Base-by-base conservation (phyloP, 1,140 invertebrate genomes). In the Calliopsis andreniformis region DNA sequence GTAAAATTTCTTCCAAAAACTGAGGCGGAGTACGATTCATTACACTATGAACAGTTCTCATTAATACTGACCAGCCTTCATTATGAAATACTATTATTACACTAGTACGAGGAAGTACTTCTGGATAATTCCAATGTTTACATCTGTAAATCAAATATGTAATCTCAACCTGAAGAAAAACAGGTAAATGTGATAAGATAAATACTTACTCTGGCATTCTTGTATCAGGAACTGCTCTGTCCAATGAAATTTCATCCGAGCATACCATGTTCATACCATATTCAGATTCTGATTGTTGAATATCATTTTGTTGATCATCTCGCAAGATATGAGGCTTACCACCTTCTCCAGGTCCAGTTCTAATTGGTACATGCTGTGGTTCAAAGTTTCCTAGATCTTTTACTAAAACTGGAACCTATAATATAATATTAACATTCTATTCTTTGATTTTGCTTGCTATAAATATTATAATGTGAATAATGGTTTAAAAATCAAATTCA, bases 61-160 rank as follows among this genome's bases (percentile, higher is more conserved):
- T 94, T 16, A 99, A 93, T 2, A 98, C 98, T 0, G 97, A 97
- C 94, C 97, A 99, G 2, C 98, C 99, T 92, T 99, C 98, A 91
- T 99, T 99, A 89, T 99, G 98, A 90, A 99, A 99, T 14, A 99
- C 99, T 76, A 99, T 96, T 78, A 99, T 98, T 0, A 99, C 98
- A 89, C 97, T 98, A 4, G 98, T 97, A 62, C 94, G 95, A 0
- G 98, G 98, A 80, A 99, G 93, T 75, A 96, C 93, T 83, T 95
- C 93, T 7, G 98, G 97, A 92, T 99, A 99, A 86, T 98, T 94
- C 98, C 99, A 99, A 89, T 98, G 96, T 90, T 97, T 97, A 92
- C 99, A 99, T 90, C 95, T 96, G 14, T 66, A 3, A 83, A 86
- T 55, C 70, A 78, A 23, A 72, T 56, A 61, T n/a, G 23, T 61